Conservation (phyloP, 2,888 invertebrate species). For the Trimorus sp. region DNA sequence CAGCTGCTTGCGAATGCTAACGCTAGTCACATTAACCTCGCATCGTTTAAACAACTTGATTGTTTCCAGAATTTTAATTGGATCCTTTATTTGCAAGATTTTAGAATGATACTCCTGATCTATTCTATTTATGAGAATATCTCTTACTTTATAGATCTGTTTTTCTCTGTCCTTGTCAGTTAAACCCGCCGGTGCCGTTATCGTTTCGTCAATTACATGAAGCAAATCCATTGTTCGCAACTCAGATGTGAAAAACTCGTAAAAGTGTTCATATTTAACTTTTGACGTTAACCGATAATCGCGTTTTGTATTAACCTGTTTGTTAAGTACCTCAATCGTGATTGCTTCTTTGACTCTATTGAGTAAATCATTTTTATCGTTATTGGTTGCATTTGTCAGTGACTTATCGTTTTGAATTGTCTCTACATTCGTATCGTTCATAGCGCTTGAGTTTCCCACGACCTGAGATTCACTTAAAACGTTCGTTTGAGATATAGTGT, state of each 20-base stretch:
- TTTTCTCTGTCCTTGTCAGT: constrained; percentile 1
- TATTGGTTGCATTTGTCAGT: not conserved
- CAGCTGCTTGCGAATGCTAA: constrained; percentile 1
- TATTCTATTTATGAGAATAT: constrained; percentile 6
- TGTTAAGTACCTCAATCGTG: not conserved
- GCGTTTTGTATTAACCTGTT: not conserved
- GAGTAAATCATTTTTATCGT: not conserved
- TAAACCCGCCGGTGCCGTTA: not conserved
- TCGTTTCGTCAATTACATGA: not conserved
- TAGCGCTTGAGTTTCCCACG: not conserved
- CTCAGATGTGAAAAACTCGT: not conserved
- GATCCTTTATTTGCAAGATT: constrained; percentile 3
- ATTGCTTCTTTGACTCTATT: not conserved
- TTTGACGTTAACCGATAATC: not conserved
- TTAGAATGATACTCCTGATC: constrained; percentile 2
- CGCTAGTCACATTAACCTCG: not conserved
- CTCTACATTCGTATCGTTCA: no score
- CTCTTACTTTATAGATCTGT: constrained; percentile 6
- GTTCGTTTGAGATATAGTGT: not conserved
- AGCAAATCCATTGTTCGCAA: no score
- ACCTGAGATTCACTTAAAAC: no score
- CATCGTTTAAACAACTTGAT: constrained; percentile 10
- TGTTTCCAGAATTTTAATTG: not conserved
- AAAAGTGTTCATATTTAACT: constrained; percentile 1
- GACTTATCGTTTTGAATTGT: no score